Evolutionary conservation across 2,888 invertebrate genomes (phyloP).

Genomic region (Folsomia manolachei): DNA sequence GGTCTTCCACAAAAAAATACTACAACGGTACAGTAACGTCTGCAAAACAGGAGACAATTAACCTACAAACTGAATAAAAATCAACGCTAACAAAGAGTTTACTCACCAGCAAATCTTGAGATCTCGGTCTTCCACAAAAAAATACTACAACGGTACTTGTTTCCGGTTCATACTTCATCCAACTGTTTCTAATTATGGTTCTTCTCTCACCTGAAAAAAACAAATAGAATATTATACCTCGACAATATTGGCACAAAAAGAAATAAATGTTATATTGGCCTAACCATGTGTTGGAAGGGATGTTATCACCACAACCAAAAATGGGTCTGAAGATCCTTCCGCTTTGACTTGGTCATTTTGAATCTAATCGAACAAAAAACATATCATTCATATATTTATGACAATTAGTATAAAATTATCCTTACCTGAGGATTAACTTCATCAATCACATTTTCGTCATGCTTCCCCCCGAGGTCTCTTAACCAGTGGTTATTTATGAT

Average conservation of each 20-base stretch:
- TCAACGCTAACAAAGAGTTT: neutral
- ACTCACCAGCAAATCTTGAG: slow-evolving; percentile 26
- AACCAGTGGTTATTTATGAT: slow-evolving; percentile 13
- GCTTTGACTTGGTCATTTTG: too few species aligned
- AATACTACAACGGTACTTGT: slow-evolving; percentile 16
- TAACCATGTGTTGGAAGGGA: slow-evolving; percentile 26
- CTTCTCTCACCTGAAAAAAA: too few species aligned
- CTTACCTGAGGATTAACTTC: neutral
- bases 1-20: slow-evolving; percentile 37
- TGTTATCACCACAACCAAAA: slow-evolving; percentile 27
- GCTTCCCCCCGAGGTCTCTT: too few species aligned
- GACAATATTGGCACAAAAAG: too few species aligned
- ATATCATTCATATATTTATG: too few species aligned
- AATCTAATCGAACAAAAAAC: too few species aligned
- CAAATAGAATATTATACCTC: too few species aligned
- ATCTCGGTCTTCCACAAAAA: slow-evolving; percentile 33
- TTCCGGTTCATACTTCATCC: slow-evolving; percentile 15
- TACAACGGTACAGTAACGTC: slow-evolving; percentile 3
- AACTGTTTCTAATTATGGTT: slow-evolving; percentile 29
- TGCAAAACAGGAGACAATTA: too few species aligned
- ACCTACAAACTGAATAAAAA: neutral
- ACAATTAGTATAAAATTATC: neutral
- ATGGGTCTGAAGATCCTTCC: too few species aligned
- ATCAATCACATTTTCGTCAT: too few species aligned
- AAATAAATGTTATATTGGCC: too few species aligned